phyloP scores from a whole-genome alignment of 2,888 invertebrate genomes.

The Trachelus iudaicus region DNA sequence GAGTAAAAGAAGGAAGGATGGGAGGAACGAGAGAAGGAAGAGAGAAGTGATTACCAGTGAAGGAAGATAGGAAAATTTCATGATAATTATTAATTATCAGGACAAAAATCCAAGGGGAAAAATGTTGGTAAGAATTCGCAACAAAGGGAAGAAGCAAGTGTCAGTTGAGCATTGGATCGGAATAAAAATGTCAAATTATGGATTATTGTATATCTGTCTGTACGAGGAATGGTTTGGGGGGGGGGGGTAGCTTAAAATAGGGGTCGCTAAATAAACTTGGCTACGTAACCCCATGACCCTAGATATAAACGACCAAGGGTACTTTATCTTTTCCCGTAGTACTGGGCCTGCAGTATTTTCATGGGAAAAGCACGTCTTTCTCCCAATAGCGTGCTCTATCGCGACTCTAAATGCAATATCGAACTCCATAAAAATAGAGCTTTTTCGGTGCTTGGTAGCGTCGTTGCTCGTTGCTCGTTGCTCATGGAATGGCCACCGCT shows the following conservation, averaged over 20 bases:
- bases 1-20: not conserved
- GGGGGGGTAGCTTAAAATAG: not conserved
- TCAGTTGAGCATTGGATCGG: not conserved
- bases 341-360: not conserved
- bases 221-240: not conserved
- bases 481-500: not conserved
- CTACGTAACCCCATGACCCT: not conserved
- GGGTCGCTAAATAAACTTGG: not conserved
- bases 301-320: not conserved
- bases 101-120: not conserved
- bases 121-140: not conserved
- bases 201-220: not conserved
- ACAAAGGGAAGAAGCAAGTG: not conserved
- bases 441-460: constrained; percentile 47
- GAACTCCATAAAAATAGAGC: constrained; percentile 57
- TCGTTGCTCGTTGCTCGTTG: constrained; percentile 21
- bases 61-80: not conserved
- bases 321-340: not conserved
- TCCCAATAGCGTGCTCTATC: constrained; percentile 46
- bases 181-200: not conserved
- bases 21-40: not conserved
- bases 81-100: not conserved
- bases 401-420: constrained; percentile 55
- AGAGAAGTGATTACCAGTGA: not conserved
- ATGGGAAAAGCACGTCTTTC: not conserved